Evolutionary conservation across 30 jellyfish, hydroid and myxozoan genomes (phyloP).

Genomic region (Aurelia aurita complex sp. Pacific): DNA sequence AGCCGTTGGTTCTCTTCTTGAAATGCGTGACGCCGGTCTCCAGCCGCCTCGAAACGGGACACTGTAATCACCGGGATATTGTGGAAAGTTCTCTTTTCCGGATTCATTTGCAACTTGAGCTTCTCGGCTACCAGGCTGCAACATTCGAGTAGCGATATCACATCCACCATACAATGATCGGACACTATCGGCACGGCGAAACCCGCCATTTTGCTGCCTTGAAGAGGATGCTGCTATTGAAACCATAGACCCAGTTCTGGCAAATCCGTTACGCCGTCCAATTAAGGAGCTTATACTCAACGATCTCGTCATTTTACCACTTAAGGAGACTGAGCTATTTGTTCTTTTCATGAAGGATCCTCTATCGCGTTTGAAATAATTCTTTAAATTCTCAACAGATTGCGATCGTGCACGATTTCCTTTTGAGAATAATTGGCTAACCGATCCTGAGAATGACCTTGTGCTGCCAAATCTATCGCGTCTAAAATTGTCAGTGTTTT

Average conservation of each 20-base stretch:
- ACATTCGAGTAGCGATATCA: conserved; percentile 64
- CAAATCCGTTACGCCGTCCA: conserved; percentile 47
- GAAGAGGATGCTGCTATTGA: conserved; percentile 45
- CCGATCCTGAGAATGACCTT: conserved; percentile 66
- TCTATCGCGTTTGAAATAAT: conserved; percentile 37
- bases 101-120: neutral
- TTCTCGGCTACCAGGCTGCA: conserved; percentile 5
- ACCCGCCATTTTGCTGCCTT: conserved; percentile 36
- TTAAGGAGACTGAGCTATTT: conserved; percentile 47
- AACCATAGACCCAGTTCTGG: conserved; percentile 42
- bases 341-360: conserved; percentile 42
- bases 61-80: neutral
- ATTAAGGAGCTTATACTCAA: conserved; percentile 48
- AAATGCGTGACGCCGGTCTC: conserved; percentile 63
- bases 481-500: conserved; percentile 38
- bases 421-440: conserved; percentile 50
- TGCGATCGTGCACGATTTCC: conserved; percentile 74
- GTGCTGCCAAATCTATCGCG: conserved; percentile 66
- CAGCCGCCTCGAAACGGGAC: conserved; percentile 63
- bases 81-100: neutral
- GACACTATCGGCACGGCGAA: conserved; percentile 71
- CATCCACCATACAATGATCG: conserved; percentile 65
- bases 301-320: conserved; percentile 54
- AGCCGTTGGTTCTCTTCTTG: conserved; percentile 45
- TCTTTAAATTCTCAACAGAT: conserved; percentile 65